Evolutionary conservation across 1,140 invertebrate genomes (phyloP), one percentile per base, ranked within the genome.

Genomic region (Lordiphosa clarofinis): DNA sequence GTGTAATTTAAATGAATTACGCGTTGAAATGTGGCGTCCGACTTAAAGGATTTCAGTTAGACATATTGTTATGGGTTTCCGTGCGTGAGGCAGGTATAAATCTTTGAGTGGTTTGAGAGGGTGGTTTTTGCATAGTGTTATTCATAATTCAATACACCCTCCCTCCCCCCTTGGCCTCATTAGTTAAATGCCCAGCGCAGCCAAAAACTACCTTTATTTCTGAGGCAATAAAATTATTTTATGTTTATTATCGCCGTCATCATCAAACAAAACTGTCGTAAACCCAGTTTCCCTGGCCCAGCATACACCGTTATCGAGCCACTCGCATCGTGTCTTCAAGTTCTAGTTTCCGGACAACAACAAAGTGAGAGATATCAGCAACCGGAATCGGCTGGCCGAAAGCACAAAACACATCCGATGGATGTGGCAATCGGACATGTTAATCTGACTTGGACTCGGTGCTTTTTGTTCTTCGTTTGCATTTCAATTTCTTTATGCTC

Each of bases 1-100:
- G 57, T 65, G 69, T 79, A 78, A 79, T 78, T 78, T 79, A 73
- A 78, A 78, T 78, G 69, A 79, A 78, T 79, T 78, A 79, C 73
- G 49, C 58, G 64, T n/a, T 54, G 73, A 73, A 64, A 78, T 76
- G 58, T 56, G 49, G 57, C 72, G 44, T 31, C 63, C 48, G 15
- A 49, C 74, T 78, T 73, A 79, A 79, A 79, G 74, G 74, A 81
- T 81, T 79, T 81, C 65, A 79, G 81, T 62, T 79, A 79, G 50
- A 79, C 65, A 50, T 49, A 79, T 79, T 74, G 75, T 79, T 79
- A 79, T 79, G 67, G 54, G 24, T 42, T 38, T 38, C 15, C 36
- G 8, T 12, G n/a, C 12, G 15, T 28, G 33, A 43, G 65, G 53
- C 54, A 67, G 35, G 33, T 44, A 39, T 57, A 56, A 54, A 73